Evolutionary conservation across 2,113 vertebrate species (phyloP), one percentile per base, ranked within the genome.

Genomic region (Sakesphorus luctuosus): DNA sequence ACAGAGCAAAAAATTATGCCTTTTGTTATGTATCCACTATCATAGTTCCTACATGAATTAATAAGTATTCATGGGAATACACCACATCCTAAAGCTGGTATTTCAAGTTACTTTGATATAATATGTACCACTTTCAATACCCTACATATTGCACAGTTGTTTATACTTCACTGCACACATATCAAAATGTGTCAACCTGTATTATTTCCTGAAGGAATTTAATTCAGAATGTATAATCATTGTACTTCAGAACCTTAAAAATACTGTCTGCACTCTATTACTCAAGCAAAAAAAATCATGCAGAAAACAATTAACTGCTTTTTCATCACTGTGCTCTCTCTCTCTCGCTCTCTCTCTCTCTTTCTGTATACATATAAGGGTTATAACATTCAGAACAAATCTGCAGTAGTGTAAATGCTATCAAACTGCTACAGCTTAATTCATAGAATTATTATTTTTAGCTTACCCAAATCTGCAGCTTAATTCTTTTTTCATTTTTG

Each of bases 381-480:
- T 66, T 61, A 78, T 40, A 26, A 82, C 10, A 79, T 19, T 61
- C 35, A 65, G 0, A 13, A 36, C 4, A 75, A 87, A 83, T 15
- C 19, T 61, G 25, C 2, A 65, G 29, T n/a, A 68, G 8, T 3
- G n/a, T 69, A 90, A 90, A 94, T 58, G 17, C 7, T 85, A 66
- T 65, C 52, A 76, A 93, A 74, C 13, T 46, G 59, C n/a, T 59
- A 89, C 13, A 46, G 24, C 35, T 76, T 62, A 87, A 38, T 80
- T 65, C 28, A 92, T 5, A 83, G 25, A 83, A 77, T 66, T 80
- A 66, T 71, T 69, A 44, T 24, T 55, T 87, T 81, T 52, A 78
- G 93, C 98, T 98, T 97, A 99, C 99, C 99, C 99, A 99, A 92
- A 99, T 99, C 97, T 99, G 99, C 81, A 99, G 98, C 95, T 99